Conservation (phyloP, 2,888 invertebrate genomes). For the Diaprepes abbreviatus region DNA sequence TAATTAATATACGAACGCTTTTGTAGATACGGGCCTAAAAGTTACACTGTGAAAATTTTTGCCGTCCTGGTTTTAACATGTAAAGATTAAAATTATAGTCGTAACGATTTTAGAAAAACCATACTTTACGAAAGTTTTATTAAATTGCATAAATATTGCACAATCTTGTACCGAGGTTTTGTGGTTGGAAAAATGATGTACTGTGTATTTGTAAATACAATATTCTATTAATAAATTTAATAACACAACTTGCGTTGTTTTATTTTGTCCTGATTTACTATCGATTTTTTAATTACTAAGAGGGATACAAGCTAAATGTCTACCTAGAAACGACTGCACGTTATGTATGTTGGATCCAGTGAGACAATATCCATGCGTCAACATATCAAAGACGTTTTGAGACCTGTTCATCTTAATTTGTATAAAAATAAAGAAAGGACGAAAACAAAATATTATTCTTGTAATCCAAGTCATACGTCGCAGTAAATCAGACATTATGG, state of each 20-base stretch:
- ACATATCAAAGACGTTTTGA: too few species aligned
- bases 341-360: too few species aligned
- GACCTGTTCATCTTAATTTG: too few species aligned
- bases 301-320: too few species aligned
- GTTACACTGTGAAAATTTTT: constrained; percentile 9
- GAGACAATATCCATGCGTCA: too few species aligned
- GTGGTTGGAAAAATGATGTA: constrained; percentile 14
- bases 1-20: not conserved
- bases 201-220: constrained; percentile 25
- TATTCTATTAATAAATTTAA: constrained; percentile 28
- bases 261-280: not conserved
- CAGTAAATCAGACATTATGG: too few species aligned
- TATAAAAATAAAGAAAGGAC: too few species aligned
- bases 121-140: constrained; percentile 1
- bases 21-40: not conserved
- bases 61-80: constrained; percentile 16
- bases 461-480: too few species aligned
- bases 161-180: not conserved
- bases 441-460: too few species aligned
- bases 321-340: too few species aligned
- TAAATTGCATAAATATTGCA: not conserved
- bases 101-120: not conserved
- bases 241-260: constrained; percentile 16
- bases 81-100: not conserved
- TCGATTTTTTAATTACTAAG: too few species aligned